Conservation (phyloP, 2,113 vertebrate genomes). For the Lota lota region DNA sequence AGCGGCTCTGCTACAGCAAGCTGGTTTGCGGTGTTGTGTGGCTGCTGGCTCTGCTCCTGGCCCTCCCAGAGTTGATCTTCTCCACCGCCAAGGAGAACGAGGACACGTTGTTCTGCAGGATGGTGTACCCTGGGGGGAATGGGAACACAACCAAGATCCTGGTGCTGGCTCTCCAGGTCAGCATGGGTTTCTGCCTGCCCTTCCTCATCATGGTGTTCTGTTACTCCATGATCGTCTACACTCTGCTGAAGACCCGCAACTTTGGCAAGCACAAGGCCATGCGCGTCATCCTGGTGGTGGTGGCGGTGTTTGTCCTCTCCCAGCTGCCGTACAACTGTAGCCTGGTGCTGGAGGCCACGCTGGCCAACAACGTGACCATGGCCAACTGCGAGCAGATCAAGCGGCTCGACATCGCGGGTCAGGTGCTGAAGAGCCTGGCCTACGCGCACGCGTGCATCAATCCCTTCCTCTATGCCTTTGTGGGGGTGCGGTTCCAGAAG, state of each 20-base stretch:
- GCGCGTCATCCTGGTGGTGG: conserved; percentile 77
- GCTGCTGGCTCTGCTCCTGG: conserved; percentile 68
- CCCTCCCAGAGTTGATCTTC: conserved; percentile 80
- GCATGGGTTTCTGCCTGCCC: conserved; percentile 83
- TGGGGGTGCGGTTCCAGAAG: conserved; percentile 78
- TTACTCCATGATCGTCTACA: conserved; percentile 78
- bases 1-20: conserved; percentile 70
- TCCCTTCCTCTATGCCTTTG: conserved; percentile 85
- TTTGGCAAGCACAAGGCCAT: conserved; percentile 85
- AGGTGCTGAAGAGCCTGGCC: conserved; percentile 80
- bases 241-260: conserved; percentile 76
- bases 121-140: conserved; percentile 54
- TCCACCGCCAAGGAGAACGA: conserved; percentile 33
- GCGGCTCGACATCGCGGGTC: conserved; percentile 62
- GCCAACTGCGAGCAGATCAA: conserved; percentile 56
- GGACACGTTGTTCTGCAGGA: conserved; percentile 55
- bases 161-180: conserved; percentile 75
- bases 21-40: conserved; percentile 74
- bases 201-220: conserved; percentile 82
- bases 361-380: conserved; percentile 46
- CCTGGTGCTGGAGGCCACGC: conserved; percentile 71
- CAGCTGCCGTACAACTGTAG: conserved; percentile 84
- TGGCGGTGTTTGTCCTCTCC: conserved; percentile 77
- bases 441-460: conserved; percentile 88
- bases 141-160: conserved; percentile 63